Evolutionary conservation across 2,888 invertebrate species (phyloP).

Genomic region (Colostygia pectinataria): DNA sequence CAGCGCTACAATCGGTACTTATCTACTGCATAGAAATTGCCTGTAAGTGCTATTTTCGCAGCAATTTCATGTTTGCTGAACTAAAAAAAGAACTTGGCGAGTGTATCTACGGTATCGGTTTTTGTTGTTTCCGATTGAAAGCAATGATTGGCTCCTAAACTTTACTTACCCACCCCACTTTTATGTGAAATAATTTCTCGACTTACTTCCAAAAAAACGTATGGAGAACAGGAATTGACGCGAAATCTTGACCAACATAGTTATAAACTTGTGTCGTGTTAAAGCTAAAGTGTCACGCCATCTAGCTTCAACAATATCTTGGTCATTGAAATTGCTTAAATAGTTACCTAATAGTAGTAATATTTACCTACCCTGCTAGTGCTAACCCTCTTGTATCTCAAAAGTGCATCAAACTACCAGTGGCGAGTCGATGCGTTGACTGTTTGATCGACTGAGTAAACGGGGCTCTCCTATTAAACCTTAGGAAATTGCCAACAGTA

Average conservation of each 20-base stretch:
- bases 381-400: neutral
- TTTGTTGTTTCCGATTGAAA: conserved; percentile 23
- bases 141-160: conserved; percentile 7
- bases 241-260: too few species aligned
- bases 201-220: too few species aligned
- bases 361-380: neutral
- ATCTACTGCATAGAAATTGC: conserved; percentile 67
- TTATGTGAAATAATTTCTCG: neutral
- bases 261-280: too few species aligned
- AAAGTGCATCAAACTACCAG: conserved; percentile 6
- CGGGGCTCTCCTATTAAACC: conserved; percentile 51
- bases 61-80: conserved; percentile 25
- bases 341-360: too few species aligned
- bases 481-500: conserved; percentile 50
- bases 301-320: too few species aligned
- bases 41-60: conserved; percentile 59
- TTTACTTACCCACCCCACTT: neutral
- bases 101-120: conserved; percentile 1
- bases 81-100: conserved; percentile 22
- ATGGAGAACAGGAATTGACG: too few species aligned
- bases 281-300: too few species aligned
- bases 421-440: conserved; percentile 24
- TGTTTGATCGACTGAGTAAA: conserved; percentile 58
- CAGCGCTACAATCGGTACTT: conserved; percentile 60
- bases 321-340: too few species aligned